Conservation (phyloP, 2,113 vertebrate species). For the Athene cunicularia region DNA sequence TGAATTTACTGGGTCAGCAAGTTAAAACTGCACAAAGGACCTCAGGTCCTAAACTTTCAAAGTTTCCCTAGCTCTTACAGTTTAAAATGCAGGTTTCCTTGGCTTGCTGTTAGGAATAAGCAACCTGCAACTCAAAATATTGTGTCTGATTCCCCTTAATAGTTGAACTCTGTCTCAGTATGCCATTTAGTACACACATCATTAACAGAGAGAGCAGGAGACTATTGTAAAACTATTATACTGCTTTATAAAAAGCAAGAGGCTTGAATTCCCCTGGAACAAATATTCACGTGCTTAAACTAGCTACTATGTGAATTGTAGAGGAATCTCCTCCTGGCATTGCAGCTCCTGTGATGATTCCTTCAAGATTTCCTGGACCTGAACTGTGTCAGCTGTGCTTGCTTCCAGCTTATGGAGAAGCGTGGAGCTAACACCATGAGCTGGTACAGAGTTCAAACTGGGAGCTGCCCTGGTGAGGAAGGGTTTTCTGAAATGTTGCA, state of each 20-base stretch:
- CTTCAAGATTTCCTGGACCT: not conserved
- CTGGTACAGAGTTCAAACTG: not conserved
- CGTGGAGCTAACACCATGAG: rapidly evolving
- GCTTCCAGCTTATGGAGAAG: not conserved
- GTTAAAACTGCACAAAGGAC: not conserved
- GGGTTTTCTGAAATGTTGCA: not conserved
- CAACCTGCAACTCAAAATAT: not conserved
- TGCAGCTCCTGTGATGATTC: not conserved
- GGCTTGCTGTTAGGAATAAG: not conserved
- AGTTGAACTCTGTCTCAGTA: not conserved
- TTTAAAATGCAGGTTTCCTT: not conserved
- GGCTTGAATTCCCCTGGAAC: not conserved
- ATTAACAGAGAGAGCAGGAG: not conserved
- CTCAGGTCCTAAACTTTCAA: not conserved
- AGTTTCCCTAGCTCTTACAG: not conserved
- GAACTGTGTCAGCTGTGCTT: not conserved
- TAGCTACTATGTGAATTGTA: not conserved
- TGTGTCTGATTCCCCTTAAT: not conserved
- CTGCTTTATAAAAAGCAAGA: not conserved
- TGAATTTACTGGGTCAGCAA: not conserved
- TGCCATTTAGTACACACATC: not conserved
- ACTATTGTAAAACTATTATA: not conserved
- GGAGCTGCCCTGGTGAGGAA: not conserved
- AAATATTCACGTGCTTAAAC: not conserved
- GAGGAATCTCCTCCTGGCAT: not conserved